Conservation (phyloP, 1,140 invertebrate species). For the Octopus sinensis region DNA sequence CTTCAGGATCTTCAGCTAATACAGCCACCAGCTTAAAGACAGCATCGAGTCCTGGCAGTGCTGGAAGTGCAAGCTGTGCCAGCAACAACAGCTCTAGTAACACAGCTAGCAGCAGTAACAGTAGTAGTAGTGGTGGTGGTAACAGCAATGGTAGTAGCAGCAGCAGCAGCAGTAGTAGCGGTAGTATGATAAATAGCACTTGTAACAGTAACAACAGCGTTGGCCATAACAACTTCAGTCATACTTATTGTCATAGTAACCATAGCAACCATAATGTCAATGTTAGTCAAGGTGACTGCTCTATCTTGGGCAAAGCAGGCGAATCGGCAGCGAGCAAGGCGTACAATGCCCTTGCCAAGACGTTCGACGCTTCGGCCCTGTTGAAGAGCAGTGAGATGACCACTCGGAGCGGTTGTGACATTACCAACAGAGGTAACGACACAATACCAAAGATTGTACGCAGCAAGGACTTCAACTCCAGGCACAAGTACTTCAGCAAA, state of each 20-base stretch:
- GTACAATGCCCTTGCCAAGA: background rate
- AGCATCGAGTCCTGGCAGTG: constrained; percentile 32
- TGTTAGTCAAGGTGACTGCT: background rate
- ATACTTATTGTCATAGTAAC: too few species aligned
- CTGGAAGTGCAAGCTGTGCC: constrained; percentile 25
- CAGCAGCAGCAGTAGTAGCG: too few species aligned
- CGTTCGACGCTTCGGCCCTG: too few species aligned
- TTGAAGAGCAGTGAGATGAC: background rate
- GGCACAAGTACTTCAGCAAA: constrained; percentile 29
- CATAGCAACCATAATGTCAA: background rate
- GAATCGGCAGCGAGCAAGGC: background rate
- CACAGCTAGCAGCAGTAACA: background rate
- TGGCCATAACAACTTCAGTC: too few species aligned
- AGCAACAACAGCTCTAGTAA: constrained; percentile 6
- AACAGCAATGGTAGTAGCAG: too few species aligned
- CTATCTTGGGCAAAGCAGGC: too few species aligned
- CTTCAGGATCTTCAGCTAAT: constrained; percentile 19
- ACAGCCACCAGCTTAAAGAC: constrained; percentile 7
- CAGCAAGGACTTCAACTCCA: background rate
- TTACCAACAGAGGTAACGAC: constrained; percentile 37
- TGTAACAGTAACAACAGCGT: too few species aligned
- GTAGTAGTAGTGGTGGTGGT: background rate
- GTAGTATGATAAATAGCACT: too few species aligned
- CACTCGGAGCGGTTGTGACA: background rate
- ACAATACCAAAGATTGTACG: constrained; percentile 20